These are phyloP conservation scores for Rhinophrynus dorsalis DNA, from an alignment of 2,797 vertebrate species.

Conservation along the genomic window DNA sequence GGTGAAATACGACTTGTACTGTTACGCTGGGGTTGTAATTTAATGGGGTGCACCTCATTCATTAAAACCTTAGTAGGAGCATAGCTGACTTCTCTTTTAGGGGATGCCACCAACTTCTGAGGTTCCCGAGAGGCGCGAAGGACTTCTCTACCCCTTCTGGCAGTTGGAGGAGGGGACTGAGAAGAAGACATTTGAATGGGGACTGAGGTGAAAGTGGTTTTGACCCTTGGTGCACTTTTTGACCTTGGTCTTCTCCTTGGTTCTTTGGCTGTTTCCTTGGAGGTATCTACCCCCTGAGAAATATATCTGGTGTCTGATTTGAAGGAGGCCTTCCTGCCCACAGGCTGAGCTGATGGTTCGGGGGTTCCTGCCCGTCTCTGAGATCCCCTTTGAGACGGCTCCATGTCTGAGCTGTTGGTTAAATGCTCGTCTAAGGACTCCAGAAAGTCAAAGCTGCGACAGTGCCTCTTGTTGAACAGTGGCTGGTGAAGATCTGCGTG, in stretches of 20 bases:
- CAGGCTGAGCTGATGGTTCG: constrained; percentile 69
- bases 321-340: constrained; percentile 69
- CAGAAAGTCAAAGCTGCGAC: constrained; percentile 93
- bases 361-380: constrained; percentile 70
- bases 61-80: constrained; percentile 75
- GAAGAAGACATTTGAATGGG: constrained; percentile 74
- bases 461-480: constrained; percentile 94
- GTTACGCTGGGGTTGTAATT: constrained; percentile 86
- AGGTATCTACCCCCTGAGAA: constrained; percentile 60
- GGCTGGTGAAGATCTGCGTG: constrained; percentile 76
- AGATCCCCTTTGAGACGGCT: constrained; percentile 66
- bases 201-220: constrained; percentile 78
- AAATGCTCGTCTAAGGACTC: constrained; percentile 88
- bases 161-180: constrained; percentile 63
- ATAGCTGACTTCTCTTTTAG: constrained; percentile 72
- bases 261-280: constrained; percentile 68
- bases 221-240: constrained; percentile 82
- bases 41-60: constrained; percentile 95
- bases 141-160: constrained; percentile 72
- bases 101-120: constrained; percentile 68
- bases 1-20: constrained; percentile 85
- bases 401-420: constrained; percentile 69
- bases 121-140: constrained; percentile 67
- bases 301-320: constrained; percentile 71
- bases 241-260: constrained; percentile 82